Conservation (phyloP, 2,888 invertebrate genomes). For the Dinocampus coccinellae region DNA sequence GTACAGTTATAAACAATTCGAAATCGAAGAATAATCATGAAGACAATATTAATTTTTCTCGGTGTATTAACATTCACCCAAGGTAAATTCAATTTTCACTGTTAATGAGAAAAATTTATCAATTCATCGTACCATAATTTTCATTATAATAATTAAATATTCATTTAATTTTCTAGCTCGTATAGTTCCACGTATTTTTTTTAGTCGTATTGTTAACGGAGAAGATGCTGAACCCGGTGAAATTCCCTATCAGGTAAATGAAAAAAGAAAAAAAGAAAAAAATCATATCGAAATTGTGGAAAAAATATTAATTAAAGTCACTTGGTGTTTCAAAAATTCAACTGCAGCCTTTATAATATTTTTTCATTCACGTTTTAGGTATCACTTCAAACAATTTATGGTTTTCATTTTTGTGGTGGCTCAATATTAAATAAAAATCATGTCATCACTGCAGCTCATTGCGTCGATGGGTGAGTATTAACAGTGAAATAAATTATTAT, state of each 20-base stretch:
- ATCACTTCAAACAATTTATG: conserved; percentile 43
- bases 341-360: background rate
- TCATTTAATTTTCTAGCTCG: conserved; percentile 19
- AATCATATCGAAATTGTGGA: no score
- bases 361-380: conserved; percentile 42
- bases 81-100: conserved; percentile 23
- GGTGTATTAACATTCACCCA: conserved; percentile 33
- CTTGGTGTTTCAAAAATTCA: background rate
- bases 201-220: conserved; percentile 47
- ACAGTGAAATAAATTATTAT: background rate
- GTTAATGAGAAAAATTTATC: background rate
- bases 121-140: background rate
- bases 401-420: conserved; percentile 54
- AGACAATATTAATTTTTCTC: conserved; percentile 29
- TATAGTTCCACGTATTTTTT: conserved; percentile 21
- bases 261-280: no score
- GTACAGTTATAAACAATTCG: conserved; percentile 11
- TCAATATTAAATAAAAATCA: conserved; percentile 47
- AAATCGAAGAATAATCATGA: conserved; percentile 37
- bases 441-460: conserved; percentile 58
- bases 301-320: background rate
- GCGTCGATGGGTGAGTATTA: conserved; percentile 44
- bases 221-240: conserved; percentile 51
- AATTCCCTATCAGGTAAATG: conserved; percentile 57
- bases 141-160: background rate